Base-by-base conservation (phyloP, 2,888 invertebrate species). In the Tuberolachnus salignus region DNA sequence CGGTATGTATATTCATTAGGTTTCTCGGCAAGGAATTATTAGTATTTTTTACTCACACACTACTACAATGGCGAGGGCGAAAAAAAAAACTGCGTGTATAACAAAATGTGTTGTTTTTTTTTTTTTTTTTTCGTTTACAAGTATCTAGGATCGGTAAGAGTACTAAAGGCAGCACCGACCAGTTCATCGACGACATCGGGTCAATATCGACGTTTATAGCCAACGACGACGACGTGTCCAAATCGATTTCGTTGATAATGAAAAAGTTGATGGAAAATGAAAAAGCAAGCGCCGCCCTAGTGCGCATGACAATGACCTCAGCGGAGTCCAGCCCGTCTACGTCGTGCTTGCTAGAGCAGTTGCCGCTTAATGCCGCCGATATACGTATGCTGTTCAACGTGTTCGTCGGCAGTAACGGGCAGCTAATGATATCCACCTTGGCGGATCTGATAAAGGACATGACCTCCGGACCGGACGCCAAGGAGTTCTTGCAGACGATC, bases 401-500 rank as follows among this genome's bases (percentile, higher is more conserved):
- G 42, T 64, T 72, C 63, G 80, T 71, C 23, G 66, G 81, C 42
- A 44, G 34, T 23, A 49, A 49, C 14, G 80, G 80, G 3, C 63
- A 72, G 14, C 21, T 10, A 0, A 73, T 70, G 64, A 11, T 80
- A 42, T 21, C 49, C 8, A 67, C 69, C n/a, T 23, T 69, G 0
- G 78, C 78, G 9, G 57, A 57, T 0, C 26, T 78, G 14, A 0
- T 78, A n/a, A 59, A 67, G 6, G 59, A 69, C 1, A 6, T 78
- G 16, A 78, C 78, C 49, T 64, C 63, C 8, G 78, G 78, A 2
- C n/a, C n/a, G n/a, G n/a, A n/a, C n/a, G n/a, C 78, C n/a, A 67
- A 59, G n/a, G 69, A 34, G 13, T 78, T 78, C n/a, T 59, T 78
- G 49, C 59, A 67, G 42, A 59, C 78, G 4, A 8, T n/a, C 1